phyloP scores from a whole-genome alignment of 2,888 invertebrate species.

The Drosophila neonasuta region DNA sequence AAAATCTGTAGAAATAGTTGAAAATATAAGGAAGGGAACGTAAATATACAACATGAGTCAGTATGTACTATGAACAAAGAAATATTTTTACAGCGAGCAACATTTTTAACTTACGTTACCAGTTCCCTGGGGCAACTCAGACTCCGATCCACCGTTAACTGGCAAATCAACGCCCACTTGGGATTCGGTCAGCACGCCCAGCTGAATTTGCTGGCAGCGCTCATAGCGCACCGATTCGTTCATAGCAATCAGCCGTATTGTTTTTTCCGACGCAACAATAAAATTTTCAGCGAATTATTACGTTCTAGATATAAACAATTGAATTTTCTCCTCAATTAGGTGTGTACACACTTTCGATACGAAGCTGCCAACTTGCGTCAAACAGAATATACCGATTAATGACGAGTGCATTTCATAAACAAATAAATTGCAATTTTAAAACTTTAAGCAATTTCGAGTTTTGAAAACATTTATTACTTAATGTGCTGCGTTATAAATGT shows the following conservation, averaged over 20 bases:
- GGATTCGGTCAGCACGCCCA: conserved; percentile 63
- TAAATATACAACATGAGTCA: conserved; percentile 51
- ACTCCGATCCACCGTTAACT: conserved; percentile 35
- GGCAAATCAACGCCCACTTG: conserved; percentile 39
- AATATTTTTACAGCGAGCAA: conserved; percentile 7
- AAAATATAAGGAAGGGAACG: background rate
- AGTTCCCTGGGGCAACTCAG: conserved; percentile 49
- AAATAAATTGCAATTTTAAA: background rate
- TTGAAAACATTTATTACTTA: too few species aligned
- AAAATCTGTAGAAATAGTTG: conserved; percentile 84
- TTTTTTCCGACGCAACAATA: conserved; percentile 16
- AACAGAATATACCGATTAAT: background rate
- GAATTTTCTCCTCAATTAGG: conserved; percentile 12
- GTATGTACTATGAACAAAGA: conserved; percentile 37
- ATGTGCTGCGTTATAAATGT: too few species aligned
- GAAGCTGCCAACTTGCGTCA: conserved; percentile 34
- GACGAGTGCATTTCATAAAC: background rate
- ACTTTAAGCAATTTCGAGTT: too few species aligned
- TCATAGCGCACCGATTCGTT: conserved; percentile 76
- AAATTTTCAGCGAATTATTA: conserved; percentile 59
- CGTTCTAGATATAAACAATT: conserved; percentile 65
- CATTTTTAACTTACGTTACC: conserved; percentile 67
- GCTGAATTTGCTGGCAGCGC: conserved; percentile 69
- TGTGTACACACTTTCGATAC: conserved; percentile 45
- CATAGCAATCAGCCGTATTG: conserved; percentile 55